phyloP scores from a whole-genome alignment of 2,797 vertebrate genomes.

The Chelon auratus region DNA sequence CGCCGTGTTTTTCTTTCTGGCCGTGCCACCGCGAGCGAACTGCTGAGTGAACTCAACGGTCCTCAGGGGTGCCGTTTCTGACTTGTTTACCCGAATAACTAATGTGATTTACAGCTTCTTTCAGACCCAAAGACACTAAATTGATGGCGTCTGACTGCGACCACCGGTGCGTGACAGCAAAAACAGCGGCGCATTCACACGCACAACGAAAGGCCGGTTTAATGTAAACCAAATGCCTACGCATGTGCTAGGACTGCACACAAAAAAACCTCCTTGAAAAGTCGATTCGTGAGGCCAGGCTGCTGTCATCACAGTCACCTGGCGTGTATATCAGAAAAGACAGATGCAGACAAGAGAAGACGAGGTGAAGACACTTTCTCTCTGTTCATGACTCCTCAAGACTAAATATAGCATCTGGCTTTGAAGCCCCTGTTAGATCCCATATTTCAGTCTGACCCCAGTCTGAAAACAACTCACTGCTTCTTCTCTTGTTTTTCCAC shows the following conservation, averaged over 20 bases:
- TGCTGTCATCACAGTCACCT: conserved; percentile 61
- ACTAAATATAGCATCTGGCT: conserved; percentile 76
- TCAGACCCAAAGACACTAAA: conserved; percentile 53
- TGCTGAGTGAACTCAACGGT: conserved; percentile 47
- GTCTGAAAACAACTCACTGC: conserved; percentile 59
- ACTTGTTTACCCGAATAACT: conserved; percentile 70
- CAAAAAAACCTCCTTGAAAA: conserved; percentile 28
- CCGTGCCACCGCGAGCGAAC: conserved; percentile 27
- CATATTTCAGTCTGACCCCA: conserved; percentile 77
- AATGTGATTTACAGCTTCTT: conserved; percentile 69
- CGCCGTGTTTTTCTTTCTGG: conserved; percentile 65
- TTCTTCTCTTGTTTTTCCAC: conserved; percentile 35
- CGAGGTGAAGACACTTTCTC: conserved; percentile 65
- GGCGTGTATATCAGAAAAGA: conserved; percentile 54
- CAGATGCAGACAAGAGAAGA: conserved; percentile 60
- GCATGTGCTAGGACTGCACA: not conserved
- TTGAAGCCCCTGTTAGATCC: conserved; percentile 56
- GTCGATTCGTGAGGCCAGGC: conserved; percentile 44
- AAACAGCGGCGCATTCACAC: conserved; percentile 56
- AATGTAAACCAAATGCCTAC: conserved; percentile 71
- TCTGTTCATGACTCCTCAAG: conserved; percentile 47
- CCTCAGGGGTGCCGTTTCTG: conserved; percentile 62
- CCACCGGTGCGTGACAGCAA: conserved; percentile 58
- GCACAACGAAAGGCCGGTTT: conserved; percentile 28
- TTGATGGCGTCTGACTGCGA: conserved; percentile 72